Percentiles rank a stretch among this genome's conserved stretches.
Evolutionary conservation across 2,888 invertebrate genomes (phyloP).

Genomic region (Shargacucullia verbasci): DNA sequence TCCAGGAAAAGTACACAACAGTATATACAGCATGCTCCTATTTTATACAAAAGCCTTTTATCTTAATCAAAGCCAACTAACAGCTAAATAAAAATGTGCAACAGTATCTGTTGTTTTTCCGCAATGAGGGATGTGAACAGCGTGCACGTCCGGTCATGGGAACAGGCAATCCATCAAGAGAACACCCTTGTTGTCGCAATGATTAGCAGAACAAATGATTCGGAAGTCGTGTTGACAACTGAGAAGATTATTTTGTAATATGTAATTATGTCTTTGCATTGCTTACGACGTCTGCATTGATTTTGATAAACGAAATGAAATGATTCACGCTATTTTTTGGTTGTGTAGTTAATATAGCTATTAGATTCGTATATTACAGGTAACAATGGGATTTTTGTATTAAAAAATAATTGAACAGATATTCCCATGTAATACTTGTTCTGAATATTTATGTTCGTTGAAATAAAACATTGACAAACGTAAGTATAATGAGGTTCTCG

Average conservation of each 20-base stretch:
- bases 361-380: no score
- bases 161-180: conserved; percentile 72
- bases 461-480: no score
- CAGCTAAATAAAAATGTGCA: conserved; percentile 31
- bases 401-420: no score
- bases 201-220: conserved; percentile 73
- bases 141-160: conserved; percentile 52
- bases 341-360: no score
- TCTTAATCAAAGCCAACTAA: conserved; percentile 33
- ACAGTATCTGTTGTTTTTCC: conserved; percentile 47
- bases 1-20: no score
- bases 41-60: conserved; percentile 28
- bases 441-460: no score
- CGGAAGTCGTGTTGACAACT: conserved; percentile 25
- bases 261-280: not conserved
- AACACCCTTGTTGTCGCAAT: conserved; percentile 60
- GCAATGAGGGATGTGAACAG: conserved; percentile 41
- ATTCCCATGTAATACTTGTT: no score
- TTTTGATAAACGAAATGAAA: no score
- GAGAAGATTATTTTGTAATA: not conserved
- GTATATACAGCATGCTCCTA: not conserved
- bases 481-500: no score
- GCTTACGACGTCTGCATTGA: no score
- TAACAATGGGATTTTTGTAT: no score
- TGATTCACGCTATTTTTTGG: no score